Evolutionary conservation across 1,140 invertebrate species (phyloP).

Genomic region (Chironomus striatipennis): DNA sequence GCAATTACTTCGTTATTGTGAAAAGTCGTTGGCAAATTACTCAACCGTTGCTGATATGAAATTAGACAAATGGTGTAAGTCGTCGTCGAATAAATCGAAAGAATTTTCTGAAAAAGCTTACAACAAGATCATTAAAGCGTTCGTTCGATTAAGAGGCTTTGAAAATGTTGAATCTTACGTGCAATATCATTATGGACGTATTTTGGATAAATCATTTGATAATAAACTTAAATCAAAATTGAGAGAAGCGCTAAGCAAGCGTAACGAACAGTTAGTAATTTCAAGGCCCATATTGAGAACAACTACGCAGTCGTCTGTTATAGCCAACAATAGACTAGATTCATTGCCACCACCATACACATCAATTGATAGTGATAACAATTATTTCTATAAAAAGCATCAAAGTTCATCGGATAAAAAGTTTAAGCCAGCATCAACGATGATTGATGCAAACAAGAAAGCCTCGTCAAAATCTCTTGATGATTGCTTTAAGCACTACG

Average conservation of each 20-base stretch:
- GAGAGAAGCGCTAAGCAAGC: not conserved
- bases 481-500: slow-evolving; percentile 3
- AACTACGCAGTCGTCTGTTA: slow-evolving; percentile 6
- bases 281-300: not conserved
- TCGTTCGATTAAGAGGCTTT: not conserved
- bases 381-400: slow-evolving; percentile 9
- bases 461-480: not conserved
- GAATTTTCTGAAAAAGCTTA: not conserved
- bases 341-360: not conserved
- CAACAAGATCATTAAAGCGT: not conserved
- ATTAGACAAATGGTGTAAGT: not conserved
- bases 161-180: not conserved
- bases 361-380: not conserved
- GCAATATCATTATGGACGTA: not conserved
- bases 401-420: not conserved
- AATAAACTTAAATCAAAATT: not conserved
- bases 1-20: not conserved
- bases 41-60: slow-evolving; percentile 1
- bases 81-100: not conserved
- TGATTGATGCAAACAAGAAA: not conserved
- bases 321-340: not conserved
- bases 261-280: not conserved
- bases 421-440: not conserved
- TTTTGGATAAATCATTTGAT: slow-evolving; percentile 1
- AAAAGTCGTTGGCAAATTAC: slow-evolving; percentile 16